These are phyloP conservation scores for Acinonyx jubatus DNA, from an alignment of 2,113 vertebrate species.

Conservation along the genomic window DNA sequence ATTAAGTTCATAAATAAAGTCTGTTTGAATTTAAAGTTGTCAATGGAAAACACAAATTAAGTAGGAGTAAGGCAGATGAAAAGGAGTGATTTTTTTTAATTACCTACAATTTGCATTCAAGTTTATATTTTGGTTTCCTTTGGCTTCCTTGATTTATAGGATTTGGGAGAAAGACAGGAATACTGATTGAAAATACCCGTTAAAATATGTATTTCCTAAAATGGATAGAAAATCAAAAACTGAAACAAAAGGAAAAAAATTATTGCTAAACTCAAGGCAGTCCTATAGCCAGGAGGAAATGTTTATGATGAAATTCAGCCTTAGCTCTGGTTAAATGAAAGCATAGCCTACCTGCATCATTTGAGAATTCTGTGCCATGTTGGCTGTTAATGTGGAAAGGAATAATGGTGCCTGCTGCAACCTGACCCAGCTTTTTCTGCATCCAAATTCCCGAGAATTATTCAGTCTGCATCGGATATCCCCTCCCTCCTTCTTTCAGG, in stretches of 20 bases:
- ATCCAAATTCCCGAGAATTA: neutral
- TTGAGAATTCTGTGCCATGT: neutral
- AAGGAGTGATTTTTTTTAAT: neutral
- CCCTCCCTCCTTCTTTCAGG: neutral
- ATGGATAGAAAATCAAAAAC: neutral
- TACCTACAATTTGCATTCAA: neutral
- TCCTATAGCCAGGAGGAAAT: neutral
- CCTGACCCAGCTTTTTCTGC: neutral
- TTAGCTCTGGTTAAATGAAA: neutral
- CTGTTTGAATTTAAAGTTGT: neutral
- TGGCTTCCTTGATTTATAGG: neutral
- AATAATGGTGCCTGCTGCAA: neutral
- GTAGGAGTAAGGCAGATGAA: neutral
- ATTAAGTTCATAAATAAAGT: neutral
- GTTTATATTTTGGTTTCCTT: slow-evolving; percentile 5
- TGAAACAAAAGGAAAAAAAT: neutral
- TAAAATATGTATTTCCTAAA: neutral
- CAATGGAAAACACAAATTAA: neutral
- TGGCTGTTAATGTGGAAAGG: neutral
- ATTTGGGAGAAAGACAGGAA: neutral
- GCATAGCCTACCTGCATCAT: neutral
- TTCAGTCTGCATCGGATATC: neutral
- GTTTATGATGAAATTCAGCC: neutral
- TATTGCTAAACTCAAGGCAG: neutral
- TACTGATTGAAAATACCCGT: neutral